phyloP scores from a whole-genome alignment of 2,797 vertebrate genomes.

The Fistularia tabacaria region DNA sequence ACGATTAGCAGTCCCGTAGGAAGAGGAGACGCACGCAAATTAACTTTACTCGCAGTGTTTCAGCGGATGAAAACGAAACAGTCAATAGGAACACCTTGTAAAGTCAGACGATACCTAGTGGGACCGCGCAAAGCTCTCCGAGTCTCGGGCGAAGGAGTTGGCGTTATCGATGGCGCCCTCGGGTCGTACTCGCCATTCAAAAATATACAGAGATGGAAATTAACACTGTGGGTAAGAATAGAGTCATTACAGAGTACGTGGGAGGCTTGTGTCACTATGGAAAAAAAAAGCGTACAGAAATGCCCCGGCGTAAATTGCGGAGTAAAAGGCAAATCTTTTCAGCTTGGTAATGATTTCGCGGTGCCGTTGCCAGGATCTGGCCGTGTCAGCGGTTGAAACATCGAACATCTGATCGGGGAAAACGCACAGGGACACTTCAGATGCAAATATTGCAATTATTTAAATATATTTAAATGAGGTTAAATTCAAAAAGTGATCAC shows the following conservation, averaged over 20 bases:
- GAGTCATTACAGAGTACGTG: conserved; percentile 6
- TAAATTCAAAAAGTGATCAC: too few species aligned
- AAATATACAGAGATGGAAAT: conserved; percentile 28
- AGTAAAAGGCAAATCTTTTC: not conserved
- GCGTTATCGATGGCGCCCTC: conserved; percentile 43
- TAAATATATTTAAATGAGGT: too few species aligned
- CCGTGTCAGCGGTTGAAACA: too few species aligned
- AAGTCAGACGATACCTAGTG: conserved; percentile 42
- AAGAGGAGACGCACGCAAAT: conserved; percentile 21
- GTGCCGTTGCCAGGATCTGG: too few species aligned
- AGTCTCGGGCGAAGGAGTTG: conserved; percentile 18
- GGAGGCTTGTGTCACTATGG: not conserved
- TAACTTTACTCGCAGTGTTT: conserved; percentile 39
- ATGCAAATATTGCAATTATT: too few species aligned
- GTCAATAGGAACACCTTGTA: conserved; percentile 42
- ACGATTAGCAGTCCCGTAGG: conserved; percentile 46
- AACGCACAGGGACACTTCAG: too few species aligned
- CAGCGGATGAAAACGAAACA: conserved; percentile 31
- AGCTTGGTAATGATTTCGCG: not conserved
- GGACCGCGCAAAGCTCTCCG: not conserved
- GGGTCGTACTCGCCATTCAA: conserved; percentile 39
- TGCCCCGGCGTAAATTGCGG: too few species aligned
- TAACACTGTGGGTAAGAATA: conserved; percentile 20
- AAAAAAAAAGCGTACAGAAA: not conserved
- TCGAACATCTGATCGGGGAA: too few species aligned